phyloP scores from a whole-genome alignment of 2,113 vertebrate genomes.

The Pimephales promelas region DNA sequence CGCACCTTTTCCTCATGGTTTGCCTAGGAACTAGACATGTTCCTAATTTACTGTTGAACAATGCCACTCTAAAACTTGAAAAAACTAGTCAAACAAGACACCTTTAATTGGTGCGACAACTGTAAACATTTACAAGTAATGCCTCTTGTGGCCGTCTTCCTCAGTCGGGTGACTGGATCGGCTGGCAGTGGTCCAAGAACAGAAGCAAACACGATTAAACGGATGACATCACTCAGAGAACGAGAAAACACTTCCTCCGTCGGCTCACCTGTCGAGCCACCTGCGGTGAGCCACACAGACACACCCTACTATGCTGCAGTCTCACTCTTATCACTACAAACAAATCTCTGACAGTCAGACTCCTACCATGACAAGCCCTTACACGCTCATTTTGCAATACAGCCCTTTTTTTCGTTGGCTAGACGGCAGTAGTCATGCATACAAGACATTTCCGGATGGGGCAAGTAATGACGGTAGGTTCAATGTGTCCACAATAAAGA shows the following conservation, averaged over 20 bases:
- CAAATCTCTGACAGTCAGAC: constrained; percentile 1
- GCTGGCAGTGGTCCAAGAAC: constrained; percentile 31
- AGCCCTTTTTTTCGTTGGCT: not conserved
- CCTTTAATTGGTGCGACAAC: constrained; percentile 24
- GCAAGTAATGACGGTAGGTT: not conserved
- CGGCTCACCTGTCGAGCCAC: constrained; percentile 27
- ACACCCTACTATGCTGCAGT: not conserved
- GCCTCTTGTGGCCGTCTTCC: not conserved
- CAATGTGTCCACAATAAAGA: not conserved
- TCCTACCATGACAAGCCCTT: not conserved
- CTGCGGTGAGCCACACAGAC: constrained; percentile 1
- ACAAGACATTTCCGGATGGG: not conserved
- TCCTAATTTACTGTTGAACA: not conserved
- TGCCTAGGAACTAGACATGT: not conserved
- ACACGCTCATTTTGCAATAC: not conserved
- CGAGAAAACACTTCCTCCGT: constrained; percentile 21
- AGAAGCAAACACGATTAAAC: constrained; percentile 24
- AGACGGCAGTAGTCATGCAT: not conserved
- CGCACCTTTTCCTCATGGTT: not conserved
- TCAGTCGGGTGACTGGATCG: not conserved
- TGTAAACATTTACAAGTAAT: not conserved
- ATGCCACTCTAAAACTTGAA: not conserved
- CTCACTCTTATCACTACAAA: not conserved
- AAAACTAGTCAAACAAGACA: not conserved
- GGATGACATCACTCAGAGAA: constrained; percentile 38